Evolutionary conservation across 2,888 invertebrate species (phyloP).

Genomic region (Cyaniris semiargus): DNA sequence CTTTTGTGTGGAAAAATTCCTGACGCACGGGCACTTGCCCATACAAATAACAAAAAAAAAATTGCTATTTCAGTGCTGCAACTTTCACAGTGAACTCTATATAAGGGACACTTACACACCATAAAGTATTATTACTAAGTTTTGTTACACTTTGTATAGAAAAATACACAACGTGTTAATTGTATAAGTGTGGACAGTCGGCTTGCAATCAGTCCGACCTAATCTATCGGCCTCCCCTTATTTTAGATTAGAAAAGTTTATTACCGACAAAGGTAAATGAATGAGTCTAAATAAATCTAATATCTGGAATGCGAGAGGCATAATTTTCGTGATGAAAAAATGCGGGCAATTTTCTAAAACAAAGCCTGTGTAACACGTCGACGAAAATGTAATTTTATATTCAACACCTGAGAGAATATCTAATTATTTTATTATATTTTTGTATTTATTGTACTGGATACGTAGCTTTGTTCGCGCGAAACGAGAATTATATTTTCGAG

Average conservation of each 20-base stretch:
- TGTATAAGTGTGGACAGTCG: too few relatives aligned
- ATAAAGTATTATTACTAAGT: too few relatives aligned
- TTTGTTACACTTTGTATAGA: too few relatives aligned
- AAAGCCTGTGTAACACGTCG: not conserved
- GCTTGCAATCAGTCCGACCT: not conserved
- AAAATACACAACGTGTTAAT: too few relatives aligned
- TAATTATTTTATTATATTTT: conserved; percentile 1
- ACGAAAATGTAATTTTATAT: conserved; percentile 10
- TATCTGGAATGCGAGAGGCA: not conserved
- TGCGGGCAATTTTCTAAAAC: not conserved
- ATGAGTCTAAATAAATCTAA: not conserved
- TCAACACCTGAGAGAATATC: not conserved
- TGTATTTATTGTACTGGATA: not conserved
- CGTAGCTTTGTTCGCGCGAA: not conserved
- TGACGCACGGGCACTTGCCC: too few relatives aligned
- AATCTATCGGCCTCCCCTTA: too few relatives aligned
- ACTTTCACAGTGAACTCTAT: too few relatives aligned
- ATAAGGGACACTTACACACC: too few relatives aligned
- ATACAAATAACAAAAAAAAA: too few relatives aligned
- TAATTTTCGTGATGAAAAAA: conserved; percentile 2
- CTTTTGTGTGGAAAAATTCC: too few relatives aligned
- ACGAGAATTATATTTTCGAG: not conserved
- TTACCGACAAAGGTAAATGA: not conserved
- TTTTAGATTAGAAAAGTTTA: too few relatives aligned
- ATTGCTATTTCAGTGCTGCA: too few relatives aligned